Base-by-base conservation (phyloP, 2,888 invertebrate genomes). In the Trissoscelio sp. region DNA sequence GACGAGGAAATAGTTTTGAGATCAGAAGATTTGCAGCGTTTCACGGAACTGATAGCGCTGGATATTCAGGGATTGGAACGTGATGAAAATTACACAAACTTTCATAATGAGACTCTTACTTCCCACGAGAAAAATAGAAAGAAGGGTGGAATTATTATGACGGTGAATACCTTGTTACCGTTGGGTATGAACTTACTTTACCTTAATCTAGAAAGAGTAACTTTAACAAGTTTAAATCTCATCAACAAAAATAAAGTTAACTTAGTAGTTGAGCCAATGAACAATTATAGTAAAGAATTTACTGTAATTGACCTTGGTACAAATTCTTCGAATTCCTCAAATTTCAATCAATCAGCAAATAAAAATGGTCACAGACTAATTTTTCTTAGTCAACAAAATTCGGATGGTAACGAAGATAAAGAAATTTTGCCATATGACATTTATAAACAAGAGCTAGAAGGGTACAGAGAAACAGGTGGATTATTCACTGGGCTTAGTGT, bases 371-470 rank as follows among this genome's bases (percentile, higher is more conserved):
- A 87, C 70, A 85, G 87, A 83, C 81, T 89, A 69, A 91, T 88
- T 83, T 90, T 86, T 70, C 86, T 86, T 46, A 89, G 85, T 81
- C 89, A 89, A 37, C 88, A 89, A 46, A 88, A 83, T 66, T 87
- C 62, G 14, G 83, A 82, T 53, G 89, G 88, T 3, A 87, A 86
- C 1, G 89, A 91, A 1, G 89, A 91, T 9, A 91, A 92, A 22
- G 93, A 94, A 86, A 93, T 95, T 46, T 87, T 95, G 31, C 94
- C 95, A 0, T 95, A 95, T 85, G 93, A 94, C 70, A 92, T 93
- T 53, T 95, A 94, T 85, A 92, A 93, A 81, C 92, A 93, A 85
- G 89, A 89, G 83, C 84, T 88, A 42, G 89, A 89, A n/a, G 89
- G 89, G 90, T 93, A 89, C 88, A 92, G 83, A 91, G 93, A 88